A percentile compares a stretch with the other conserved stretches of the same genome.
Conservation (phyloP, 2,888 invertebrate genomes). For the Apoda limacodes region DNA sequence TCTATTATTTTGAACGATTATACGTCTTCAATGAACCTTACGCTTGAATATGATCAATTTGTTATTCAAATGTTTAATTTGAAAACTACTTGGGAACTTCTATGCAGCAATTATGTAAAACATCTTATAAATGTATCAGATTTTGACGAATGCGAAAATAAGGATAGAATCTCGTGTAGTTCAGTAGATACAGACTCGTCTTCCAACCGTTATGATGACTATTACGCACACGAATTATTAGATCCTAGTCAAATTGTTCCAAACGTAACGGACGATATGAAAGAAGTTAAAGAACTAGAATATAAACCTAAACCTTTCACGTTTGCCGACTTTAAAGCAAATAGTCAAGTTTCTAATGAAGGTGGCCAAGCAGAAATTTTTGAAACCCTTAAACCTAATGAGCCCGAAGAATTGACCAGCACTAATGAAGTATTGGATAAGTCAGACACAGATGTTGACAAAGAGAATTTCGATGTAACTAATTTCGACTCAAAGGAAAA, state of each 20-base stretch:
- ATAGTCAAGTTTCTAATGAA: constrained; percentile 30
- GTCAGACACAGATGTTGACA: constrained; percentile 13
- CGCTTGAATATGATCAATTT: constrained; percentile 67
- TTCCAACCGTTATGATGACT: constrained; percentile 48
- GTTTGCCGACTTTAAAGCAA: constrained; percentile 68
- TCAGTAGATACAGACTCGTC: constrained; percentile 51
- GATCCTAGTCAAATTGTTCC: constrained; percentile 9
- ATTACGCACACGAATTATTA: constrained; percentile 32
- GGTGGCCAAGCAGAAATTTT: constrained; percentile 23
- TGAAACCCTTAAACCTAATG: constrained; percentile 10
- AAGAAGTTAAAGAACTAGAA: constrained; percentile 19
- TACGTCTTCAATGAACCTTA: constrained; percentile 65
- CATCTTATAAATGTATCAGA: constrained; percentile 49
- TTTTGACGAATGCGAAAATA: constrained; percentile 52
- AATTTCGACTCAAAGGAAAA: constrained; percentile 20
- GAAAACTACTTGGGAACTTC: constrained; percentile 72
- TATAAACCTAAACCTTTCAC: constrained; percentile 61
- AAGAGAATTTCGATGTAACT: constrained; percentile 13
- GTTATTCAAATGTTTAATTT: constrained; percentile 71
- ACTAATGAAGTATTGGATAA: constrained; percentile 16
- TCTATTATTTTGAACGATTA: constrained; percentile 73
- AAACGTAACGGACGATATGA: constrained; percentile 18
- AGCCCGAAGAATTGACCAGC: constrained; percentile 10
- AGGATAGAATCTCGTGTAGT: constrained; percentile 47
- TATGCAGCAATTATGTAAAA: constrained; percentile 69